Evolutionary conservation across 2,797 vertebrate genomes (phyloP).

Genomic region (Amblyopsis hoosieri): DNA sequence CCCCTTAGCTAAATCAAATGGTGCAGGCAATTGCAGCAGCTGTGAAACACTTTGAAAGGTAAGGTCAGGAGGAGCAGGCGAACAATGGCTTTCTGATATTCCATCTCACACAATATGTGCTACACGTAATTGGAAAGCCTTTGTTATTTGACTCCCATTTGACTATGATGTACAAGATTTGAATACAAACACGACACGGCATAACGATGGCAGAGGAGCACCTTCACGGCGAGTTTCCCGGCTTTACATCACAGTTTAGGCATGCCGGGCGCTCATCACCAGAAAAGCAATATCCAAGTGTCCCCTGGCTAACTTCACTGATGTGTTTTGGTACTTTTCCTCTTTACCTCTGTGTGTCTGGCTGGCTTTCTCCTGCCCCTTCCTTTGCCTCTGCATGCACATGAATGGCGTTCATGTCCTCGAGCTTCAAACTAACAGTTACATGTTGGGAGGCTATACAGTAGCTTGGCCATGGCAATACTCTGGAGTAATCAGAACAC

Average conservation of each 20-base stretch:
- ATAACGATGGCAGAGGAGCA: constrained; percentile 59
- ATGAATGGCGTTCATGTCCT: constrained; percentile 33
- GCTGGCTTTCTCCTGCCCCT: neutral
- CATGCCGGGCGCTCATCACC: constrained; percentile 45
- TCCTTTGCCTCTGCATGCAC: neutral
- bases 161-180: constrained; percentile 79
- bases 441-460: constrained; percentile 35
- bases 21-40: constrained; percentile 72
- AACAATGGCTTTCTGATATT: constrained; percentile 78
- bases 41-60: constrained; percentile 77
- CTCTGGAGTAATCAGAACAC: constrained; percentile 26
- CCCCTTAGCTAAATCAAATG: constrained; percentile 78
- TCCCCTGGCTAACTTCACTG: constrained; percentile 39
- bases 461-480: constrained; percentile 27
- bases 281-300: constrained; percentile 52
- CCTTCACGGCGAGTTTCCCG: constrained; percentile 65
- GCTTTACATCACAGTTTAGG: constrained; percentile 66
- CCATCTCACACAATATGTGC: constrained; percentile 74
- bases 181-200: constrained; percentile 74
- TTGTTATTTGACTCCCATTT: constrained; percentile 82
- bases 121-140: constrained; percentile 77
- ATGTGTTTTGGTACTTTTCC: constrained; percentile 34
- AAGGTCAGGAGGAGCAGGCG: constrained; percentile 72
- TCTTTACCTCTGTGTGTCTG: neutral
- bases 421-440: constrained; percentile 45